Conservation (phyloP, 2,888 invertebrate genomes). For the Metalampra italica region DNA sequence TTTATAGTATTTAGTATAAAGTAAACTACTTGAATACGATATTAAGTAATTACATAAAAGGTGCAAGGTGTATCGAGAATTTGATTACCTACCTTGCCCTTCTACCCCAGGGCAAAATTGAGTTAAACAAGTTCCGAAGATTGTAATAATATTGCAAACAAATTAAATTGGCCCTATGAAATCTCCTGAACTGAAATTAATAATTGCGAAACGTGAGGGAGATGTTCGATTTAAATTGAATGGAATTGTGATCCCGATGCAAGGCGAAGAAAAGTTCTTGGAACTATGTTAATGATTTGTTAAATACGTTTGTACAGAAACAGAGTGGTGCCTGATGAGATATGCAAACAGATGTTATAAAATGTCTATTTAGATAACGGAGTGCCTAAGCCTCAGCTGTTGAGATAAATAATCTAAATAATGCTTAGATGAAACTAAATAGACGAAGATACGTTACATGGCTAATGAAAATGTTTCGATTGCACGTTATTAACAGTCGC, state of each 20-base stretch:
- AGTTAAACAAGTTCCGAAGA: neutral
- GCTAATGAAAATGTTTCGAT: too few relatives aligned
- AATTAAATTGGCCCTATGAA: neutral
- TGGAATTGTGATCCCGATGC: neutral
- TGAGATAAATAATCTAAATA: neutral
- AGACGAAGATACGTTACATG: too few relatives aligned
- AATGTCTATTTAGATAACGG: neutral
- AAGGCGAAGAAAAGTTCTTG: too few relatives aligned
- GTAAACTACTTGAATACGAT: too few relatives aligned
- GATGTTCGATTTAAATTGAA: neutral
- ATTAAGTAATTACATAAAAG: neutral
- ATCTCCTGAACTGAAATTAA: neutral
- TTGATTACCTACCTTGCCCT: neutral
- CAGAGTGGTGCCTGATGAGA: too few relatives aligned
- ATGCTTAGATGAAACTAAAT: neutral
- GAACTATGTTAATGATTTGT: too few relatives aligned
- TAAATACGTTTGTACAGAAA: too few relatives aligned
- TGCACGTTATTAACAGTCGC: too few relatives aligned
- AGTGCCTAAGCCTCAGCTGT: neutral
- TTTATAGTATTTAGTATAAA: too few relatives aligned
- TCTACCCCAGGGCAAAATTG: neutral
- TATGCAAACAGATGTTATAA: too few relatives aligned
- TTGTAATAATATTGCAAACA: slow-evolving; percentile 5
- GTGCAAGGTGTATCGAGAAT: neutral
- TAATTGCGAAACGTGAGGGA: neutral